Evolutionary conservation across 2,113 vertebrate genomes (phyloP).

Genomic region (Proterorhinus semilunaris): DNA sequence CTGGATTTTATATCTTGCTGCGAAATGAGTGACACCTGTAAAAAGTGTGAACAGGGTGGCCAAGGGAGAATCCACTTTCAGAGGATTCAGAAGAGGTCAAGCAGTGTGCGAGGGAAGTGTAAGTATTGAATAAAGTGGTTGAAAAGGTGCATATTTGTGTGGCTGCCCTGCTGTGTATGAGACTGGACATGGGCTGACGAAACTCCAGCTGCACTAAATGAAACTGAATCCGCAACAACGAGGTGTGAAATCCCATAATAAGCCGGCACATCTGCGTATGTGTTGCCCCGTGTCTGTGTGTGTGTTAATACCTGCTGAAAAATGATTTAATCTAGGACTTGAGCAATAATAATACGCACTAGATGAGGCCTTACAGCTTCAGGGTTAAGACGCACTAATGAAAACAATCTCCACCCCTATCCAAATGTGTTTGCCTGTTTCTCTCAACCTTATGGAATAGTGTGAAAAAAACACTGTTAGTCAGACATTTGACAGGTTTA

Average conservation of each 20-base stretch:
- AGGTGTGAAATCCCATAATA: constrained; percentile 55
- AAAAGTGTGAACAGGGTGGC: neutral
- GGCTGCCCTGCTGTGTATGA: constrained; percentile 39
- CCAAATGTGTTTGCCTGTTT: constrained; percentile 39
- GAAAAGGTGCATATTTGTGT: constrained; percentile 39
- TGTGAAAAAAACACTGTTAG: constrained; percentile 33
- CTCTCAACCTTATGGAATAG: constrained; percentile 24
- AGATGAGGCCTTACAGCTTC: constrained; percentile 24
- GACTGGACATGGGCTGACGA: constrained; percentile 58
- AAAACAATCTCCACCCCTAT: constrained; percentile 27
- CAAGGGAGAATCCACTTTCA: constrained; percentile 10
- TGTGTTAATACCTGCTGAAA: constrained; percentile 10
- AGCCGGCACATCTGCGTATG: constrained; percentile 17
- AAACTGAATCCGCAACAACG: constrained; percentile 61
- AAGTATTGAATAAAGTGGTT: constrained; percentile 13
- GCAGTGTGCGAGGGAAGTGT: constrained; percentile 6
- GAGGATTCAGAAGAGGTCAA: constrained; percentile 11
- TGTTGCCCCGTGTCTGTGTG: constrained; percentile 14
- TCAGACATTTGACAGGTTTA: constrained; percentile 37
- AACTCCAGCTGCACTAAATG: constrained; percentile 56
- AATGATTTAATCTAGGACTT: constrained; percentile 25
- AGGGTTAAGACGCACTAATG: constrained; percentile 35
- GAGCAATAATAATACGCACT: constrained; percentile 38
- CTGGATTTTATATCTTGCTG: too few relatives aligned
- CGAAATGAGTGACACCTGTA: neutral